Conservation (phyloP, 1,140 invertebrate species). For the Bradynema listronoti region DNA sequence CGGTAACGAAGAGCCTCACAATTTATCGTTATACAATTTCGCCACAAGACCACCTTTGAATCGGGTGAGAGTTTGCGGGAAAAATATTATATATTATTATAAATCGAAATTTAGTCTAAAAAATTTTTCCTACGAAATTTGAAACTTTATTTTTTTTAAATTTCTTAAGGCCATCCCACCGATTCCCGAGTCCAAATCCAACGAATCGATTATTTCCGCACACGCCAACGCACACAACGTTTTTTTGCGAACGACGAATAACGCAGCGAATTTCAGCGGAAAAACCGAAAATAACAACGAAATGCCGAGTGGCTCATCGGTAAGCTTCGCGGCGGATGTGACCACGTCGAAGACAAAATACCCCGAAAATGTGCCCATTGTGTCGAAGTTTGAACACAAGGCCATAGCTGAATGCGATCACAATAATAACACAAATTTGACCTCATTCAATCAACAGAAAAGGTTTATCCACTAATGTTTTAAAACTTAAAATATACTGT, state of each 20-base stretch:
- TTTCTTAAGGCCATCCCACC: conserved; percentile 35
- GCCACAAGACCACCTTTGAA: conserved; percentile 34
- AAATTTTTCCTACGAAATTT: not conserved
- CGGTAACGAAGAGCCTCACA: not conserved
- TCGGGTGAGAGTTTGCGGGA: conserved; percentile 4
- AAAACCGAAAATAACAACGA: conserved; percentile 15
- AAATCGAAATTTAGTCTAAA: not conserved
- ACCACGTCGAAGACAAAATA: too few species aligned
- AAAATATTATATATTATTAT: not conserved
- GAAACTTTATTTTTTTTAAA: conserved; percentile 1
- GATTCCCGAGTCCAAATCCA: conserved; percentile 44
- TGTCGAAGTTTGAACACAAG: too few species aligned
- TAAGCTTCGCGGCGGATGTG: too few species aligned
- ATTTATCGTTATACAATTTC: not conserved
- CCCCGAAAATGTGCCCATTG: too few species aligned
- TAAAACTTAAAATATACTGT: not conserved
- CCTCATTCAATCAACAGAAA: too few species aligned
- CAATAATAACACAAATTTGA: too few species aligned
- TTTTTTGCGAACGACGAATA: conserved; percentile 21
- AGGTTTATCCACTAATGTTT: too few species aligned
- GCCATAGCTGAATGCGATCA: too few species aligned
- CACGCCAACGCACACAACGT: conserved; percentile 44
- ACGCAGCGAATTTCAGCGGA: conserved; percentile 13
- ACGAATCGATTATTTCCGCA: conserved; percentile 39
- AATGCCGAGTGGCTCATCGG: conserved; percentile 6